Percentiles rank a stretch among this genome's conserved stretches.
These are phyloP conservation scores for Ploceus nigricollis DNA, from an alignment of 2,113 vertebrate species.

Conservation along the genomic window DNA sequence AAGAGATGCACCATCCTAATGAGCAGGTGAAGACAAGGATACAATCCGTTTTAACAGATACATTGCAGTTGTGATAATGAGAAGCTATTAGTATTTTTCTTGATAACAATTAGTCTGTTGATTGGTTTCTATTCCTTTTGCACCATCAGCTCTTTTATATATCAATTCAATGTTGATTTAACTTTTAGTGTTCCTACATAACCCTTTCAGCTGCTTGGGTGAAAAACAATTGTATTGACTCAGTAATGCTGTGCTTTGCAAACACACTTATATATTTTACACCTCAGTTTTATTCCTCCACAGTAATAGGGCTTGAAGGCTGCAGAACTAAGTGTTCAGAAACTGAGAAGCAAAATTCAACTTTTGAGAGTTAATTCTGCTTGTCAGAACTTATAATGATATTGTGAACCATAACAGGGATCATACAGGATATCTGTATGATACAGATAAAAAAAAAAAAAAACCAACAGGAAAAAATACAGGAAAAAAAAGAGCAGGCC, in stretches of 20 bases:
- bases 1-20: not conserved
- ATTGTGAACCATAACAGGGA: not conserved
- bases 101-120: constrained; percentile 33
- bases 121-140: constrained; percentile 1
- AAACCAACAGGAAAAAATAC: too few relatives aligned
- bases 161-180: constrained; percentile 7
- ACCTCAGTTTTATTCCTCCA: not conserved
- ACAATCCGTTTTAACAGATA: not conserved
- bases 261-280: not conserved
- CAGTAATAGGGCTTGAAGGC: not conserved
- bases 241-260: not conserved
- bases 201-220: not conserved
- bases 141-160: constrained; percentile 14
- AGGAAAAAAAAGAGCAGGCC: not conserved
- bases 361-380: not conserved
- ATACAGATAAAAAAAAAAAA: too few relatives aligned
- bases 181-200: not conserved
- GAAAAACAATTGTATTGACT: constrained; percentile 16
- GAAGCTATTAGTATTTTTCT: constrained; percentile 43
- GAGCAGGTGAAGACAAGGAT: not conserved
- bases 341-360: not conserved
- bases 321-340: not conserved
- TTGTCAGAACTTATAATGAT: not conserved
- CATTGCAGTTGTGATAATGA: not conserved
- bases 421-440: not conserved